Evolutionary conservation across 2,113 vertebrate species (phyloP).

Genomic region (Zapornia atra): DNA sequence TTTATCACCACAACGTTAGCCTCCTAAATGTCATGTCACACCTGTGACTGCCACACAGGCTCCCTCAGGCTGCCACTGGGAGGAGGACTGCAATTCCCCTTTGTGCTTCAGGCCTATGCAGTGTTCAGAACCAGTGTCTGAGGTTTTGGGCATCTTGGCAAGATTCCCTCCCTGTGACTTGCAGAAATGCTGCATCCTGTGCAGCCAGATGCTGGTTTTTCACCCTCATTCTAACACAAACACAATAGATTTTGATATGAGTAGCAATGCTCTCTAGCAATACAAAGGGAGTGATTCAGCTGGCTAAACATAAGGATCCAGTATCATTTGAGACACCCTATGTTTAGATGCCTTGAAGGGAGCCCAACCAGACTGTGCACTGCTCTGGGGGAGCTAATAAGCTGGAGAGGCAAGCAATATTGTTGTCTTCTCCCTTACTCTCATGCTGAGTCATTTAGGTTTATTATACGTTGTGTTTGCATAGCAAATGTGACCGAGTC

Average conservation of each 20-base stretch:
- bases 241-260: not conserved
- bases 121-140: not conserved
- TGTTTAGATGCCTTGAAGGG: not conserved
- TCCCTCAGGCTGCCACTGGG: not conserved
- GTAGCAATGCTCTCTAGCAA: not conserved
- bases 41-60: not conserved
- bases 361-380: not conserved
- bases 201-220: not conserved
- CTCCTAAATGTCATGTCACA: not conserved
- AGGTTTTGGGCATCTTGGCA: conserved; percentile 14
- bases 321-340: not conserved
- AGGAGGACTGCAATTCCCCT: not conserved
- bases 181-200: not conserved
- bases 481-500: not conserved
- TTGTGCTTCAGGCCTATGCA: not conserved
- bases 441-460: not conserved
- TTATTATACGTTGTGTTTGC: not conserved
- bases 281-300: not conserved
- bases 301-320: not conserved
- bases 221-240: not conserved
- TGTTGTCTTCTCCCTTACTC: not conserved
- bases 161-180: not conserved
- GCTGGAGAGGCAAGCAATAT: not conserved
- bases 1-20: not conserved
- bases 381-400: not conserved